phyloP scores from a whole-genome alignment of 2,113 vertebrate species.

The Vanacampus margaritifer region DNA sequence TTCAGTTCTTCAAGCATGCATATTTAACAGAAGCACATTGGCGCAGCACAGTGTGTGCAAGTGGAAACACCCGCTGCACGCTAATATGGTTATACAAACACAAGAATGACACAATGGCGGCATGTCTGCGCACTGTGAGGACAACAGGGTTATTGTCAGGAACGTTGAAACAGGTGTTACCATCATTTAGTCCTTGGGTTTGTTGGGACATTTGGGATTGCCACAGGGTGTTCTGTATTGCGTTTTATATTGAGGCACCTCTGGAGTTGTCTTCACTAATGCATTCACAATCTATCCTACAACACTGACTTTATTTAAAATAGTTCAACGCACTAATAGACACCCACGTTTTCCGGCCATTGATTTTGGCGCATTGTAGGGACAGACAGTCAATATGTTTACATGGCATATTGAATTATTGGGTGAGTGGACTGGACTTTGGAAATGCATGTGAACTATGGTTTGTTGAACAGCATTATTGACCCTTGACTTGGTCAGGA shows the following conservation, averaged over 20 bases:
- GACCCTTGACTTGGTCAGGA: not conserved
- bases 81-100: conserved; percentile 10
- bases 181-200: not conserved
- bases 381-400: conserved; percentile 11
- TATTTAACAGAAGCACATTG: conserved; percentile 10
- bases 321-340: conserved; percentile 49
- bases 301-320: conserved; percentile 44
- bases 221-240: not conserved
- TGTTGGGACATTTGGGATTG: not conserved
- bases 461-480: not conserved
- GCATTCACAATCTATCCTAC: conserved; percentile 35
- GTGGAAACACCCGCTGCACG: not conserved
- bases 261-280: conserved; percentile 4
- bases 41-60: conserved; percentile 4
- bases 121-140: not conserved
- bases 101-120: not conserved
- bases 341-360: conserved; percentile 51
- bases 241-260: not conserved
- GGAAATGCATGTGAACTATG: not conserved
- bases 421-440: not conserved
- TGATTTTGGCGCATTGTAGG: conserved; percentile 46
- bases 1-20: conserved; percentile 9
- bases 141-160: conserved; percentile 6
- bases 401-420: not conserved
- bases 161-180: conserved; percentile 2